Evolutionary conservation across 2,113 vertebrate genomes (phyloP).

Genomic region (Nibea coibor): DNA sequence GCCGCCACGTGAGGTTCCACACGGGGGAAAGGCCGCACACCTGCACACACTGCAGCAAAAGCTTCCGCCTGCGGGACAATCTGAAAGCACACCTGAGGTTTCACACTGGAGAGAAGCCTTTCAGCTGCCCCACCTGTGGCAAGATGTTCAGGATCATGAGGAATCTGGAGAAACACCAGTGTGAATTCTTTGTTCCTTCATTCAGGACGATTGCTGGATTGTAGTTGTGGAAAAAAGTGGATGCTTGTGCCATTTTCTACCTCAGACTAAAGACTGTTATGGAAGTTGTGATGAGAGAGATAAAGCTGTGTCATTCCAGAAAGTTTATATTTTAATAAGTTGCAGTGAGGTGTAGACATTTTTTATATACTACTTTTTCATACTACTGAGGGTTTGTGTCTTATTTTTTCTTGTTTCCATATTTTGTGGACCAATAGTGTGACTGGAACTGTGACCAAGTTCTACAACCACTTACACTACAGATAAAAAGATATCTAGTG

Average conservation of each 20-base stretch:
- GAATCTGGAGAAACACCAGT: slow-evolving; percentile 79
- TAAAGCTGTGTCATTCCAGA: background rate
- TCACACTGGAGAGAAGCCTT: slow-evolving; percentile 81
- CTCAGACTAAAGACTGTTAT: slow-evolving; percentile 36
- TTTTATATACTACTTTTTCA: background rate
- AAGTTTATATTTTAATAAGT: background rate
- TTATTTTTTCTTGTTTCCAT: background rate
- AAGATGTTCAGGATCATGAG: slow-evolving; percentile 79
- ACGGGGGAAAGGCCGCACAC: slow-evolving; percentile 79
- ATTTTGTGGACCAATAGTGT: background rate
- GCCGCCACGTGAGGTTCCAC: slow-evolving; percentile 81
- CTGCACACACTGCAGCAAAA: slow-evolving; percentile 78
- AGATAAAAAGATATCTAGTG: background rate
- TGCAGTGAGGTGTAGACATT: background rate
- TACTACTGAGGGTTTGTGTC: slow-evolving; percentile 9
- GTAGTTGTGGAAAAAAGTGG: slow-evolving; percentile 13
- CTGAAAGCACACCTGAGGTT: slow-evolving; percentile 82
- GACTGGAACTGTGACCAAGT: background rate
- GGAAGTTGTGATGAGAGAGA: background rate
- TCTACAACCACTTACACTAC: background rate
- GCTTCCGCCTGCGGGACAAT: slow-evolving; percentile 80
- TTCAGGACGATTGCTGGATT: slow-evolving; percentile 73
- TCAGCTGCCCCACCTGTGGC: slow-evolving; percentile 69
- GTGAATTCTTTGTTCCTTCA: slow-evolving; percentile 56
- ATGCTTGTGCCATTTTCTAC: slow-evolving; percentile 34